Percentiles rank a stretch among this genome's conserved stretches.
These are phyloP conservation scores for Aplysina aerophoba DNA, from an alignment of 37 sponge, comb jelly and placozoan species.

Conservation along the genomic window DNA sequence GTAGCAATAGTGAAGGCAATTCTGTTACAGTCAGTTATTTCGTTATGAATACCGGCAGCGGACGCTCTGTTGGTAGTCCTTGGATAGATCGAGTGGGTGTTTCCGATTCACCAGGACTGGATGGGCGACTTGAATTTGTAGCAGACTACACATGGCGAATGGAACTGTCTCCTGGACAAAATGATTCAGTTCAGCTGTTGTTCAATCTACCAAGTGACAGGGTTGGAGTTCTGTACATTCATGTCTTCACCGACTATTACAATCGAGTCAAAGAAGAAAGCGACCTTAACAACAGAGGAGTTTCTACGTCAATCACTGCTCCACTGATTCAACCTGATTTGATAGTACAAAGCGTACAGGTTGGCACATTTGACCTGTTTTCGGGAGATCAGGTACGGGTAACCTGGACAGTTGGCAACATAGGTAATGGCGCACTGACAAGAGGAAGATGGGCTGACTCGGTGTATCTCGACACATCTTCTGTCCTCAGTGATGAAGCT, in stretches of 20 bases:
- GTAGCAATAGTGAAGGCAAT: constrained; percentile 20
- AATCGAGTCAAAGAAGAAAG: constrained; percentile 13
- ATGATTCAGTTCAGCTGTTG: background rate
- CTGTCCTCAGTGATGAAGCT: background rate
- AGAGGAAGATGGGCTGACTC: background rate
- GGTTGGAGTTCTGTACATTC: constrained; percentile 5
- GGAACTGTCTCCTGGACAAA: background rate
- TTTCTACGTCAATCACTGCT: background rate
- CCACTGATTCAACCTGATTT: constrained; percentile 34
- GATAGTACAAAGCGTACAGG: background rate
- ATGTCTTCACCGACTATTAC: background rate
- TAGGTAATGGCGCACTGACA: background rate
- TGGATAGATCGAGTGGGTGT: constrained; percentile 34
- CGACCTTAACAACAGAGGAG: constrained; percentile 9
- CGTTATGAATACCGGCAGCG: constrained; percentile 10
- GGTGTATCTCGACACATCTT: background rate
- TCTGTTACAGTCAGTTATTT: constrained; percentile 12
- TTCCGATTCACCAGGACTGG: background rate
- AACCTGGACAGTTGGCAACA: constrained; percentile 39
- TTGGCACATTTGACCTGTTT: too few species aligned
- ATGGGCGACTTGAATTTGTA: background rate
- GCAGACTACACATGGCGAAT: background rate
- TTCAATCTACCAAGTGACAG: background rate
- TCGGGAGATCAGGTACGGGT: constrained; percentile 7
- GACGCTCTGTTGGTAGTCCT: constrained; percentile 6